Conservation (phyloP, 2,113 vertebrate species). For the Tragelaphus buxtoni region DNA sequence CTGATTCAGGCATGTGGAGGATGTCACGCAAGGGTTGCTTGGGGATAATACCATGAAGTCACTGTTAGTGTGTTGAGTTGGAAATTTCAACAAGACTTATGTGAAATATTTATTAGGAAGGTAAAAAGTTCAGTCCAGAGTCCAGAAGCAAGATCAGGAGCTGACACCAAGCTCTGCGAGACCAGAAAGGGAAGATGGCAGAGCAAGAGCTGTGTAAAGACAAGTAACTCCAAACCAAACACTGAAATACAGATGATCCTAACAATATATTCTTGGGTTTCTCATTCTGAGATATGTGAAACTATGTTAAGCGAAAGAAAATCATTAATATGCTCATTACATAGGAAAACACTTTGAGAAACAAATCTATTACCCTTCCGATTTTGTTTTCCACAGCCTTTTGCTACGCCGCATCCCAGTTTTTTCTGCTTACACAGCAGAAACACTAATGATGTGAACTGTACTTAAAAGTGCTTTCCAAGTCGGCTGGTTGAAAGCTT, state of each 20-base stretch:
- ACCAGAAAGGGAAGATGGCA: neutral
- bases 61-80: neutral
- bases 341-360: slow-evolving; percentile 36
- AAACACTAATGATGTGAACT: slow-evolving; percentile 39
- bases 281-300: slow-evolving; percentile 7
- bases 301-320: slow-evolving; percentile 36
- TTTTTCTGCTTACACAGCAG: slow-evolving; percentile 62
- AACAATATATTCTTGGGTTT: neutral
- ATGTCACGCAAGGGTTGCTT: neutral
- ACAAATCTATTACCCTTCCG: neutral
- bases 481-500: slow-evolving; percentile 45
- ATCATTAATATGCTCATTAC: slow-evolving; percentile 27
- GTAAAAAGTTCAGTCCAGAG: neutral
- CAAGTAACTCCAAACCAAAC: neutral
- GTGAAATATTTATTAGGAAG: neutral
- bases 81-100: neutral
- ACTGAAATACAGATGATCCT: neutral
- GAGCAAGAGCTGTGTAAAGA: neutral
- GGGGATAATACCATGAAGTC: neutral
- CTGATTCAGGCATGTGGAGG: neutral
- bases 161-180: neutral
- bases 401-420: neutral
- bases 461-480: neutral
- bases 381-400: neutral
- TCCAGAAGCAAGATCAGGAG: neutral